A percentile compares a stretch with the other conserved stretches of the same genome.
Evolutionary conservation across 35 echinoderm and acorn worm species (phyloP).

Genomic region (Hemicentrotus pulcherrimus): DNA sequence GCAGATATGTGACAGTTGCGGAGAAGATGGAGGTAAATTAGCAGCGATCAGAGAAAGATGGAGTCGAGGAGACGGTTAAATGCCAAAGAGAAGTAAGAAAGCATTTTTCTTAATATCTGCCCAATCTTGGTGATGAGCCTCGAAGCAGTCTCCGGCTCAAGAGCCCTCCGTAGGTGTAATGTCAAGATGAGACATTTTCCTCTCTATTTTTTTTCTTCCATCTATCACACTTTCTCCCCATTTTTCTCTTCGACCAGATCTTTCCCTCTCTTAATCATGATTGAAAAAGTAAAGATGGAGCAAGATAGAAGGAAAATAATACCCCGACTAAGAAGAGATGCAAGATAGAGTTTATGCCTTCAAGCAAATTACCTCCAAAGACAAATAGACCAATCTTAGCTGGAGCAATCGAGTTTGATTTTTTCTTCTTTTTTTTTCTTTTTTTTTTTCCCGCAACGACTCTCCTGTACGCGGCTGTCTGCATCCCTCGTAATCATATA

Average conservation of each 20-base stretch:
- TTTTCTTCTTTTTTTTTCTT: not conserved
- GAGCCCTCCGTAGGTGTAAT: constrained; percentile 2
- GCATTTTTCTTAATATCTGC: not conserved
- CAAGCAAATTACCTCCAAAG: constrained; percentile 16
- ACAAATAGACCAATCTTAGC: constrained; percentile 51
- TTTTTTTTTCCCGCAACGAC: not conserved
- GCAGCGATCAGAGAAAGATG: not conserved
- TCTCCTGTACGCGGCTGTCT: not conserved
- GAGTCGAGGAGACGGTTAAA: not conserved
- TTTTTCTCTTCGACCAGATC: not conserved
- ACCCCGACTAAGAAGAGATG: not conserved
- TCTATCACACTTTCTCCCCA: not conserved
- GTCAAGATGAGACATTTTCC: not conserved
- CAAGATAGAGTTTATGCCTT: constrained; percentile 34
- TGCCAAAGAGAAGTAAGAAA: not conserved
- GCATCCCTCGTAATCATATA: constrained; percentile 30
- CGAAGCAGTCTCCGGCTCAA: not conserved
- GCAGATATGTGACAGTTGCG: not conserved
- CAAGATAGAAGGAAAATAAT: constrained; percentile 21
- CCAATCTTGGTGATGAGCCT: constrained; percentile 27
- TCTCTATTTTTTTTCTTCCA: not conserved
- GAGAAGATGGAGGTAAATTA: not conserved
- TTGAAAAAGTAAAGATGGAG: constrained; percentile 47
- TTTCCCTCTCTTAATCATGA: constrained; percentile 31
- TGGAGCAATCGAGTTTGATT: constrained; percentile 38